Evolutionary conservation across 2,797 vertebrate species (phyloP), one percentile per base, ranked within the genome.

Genomic region (Pelodytes ibericus): DNA sequence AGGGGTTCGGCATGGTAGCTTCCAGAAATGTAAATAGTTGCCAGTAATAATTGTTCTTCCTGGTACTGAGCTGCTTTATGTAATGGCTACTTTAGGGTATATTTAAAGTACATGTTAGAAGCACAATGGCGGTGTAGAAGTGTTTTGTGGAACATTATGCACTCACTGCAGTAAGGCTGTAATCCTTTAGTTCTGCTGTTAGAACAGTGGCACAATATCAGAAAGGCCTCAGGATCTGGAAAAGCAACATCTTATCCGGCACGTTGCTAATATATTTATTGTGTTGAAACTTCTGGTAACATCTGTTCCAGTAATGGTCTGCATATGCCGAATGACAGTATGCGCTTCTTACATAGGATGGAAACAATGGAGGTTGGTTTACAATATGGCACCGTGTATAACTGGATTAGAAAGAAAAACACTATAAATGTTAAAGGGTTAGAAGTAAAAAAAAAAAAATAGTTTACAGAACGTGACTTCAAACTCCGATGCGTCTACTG

Each of bases 191-290:
- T n/a, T 77, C 31, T 49, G 51, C 33, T 44, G 15, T 58, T 26
- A 51, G 27, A 65, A 44, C 29, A 33, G 29, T 72, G 39, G 20
- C 39, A 67, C 18, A 11, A 58, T 49, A 20, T 77, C 69, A 65
- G 27, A 49, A 60, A 65, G 65, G 27, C 69, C 59, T 51, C 44
- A 16, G 36, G 53, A 77, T 60, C 36, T 77, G 27, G 51, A 62
- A 75, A 74, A 66, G 44, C 47, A 70, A 71, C 75, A 71, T 64
- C 66, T 72, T 77, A 65, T 66, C 33, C 61, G 26, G 49, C 51
- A 29, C 59, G 49, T 51, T 53, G 62, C 9, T 66, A 66, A 77
- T 53, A 61, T 51, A 53, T 60, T 49, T 60, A 51, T 78, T 77
- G 61, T 59, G 56, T 70, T 56, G n/a, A 58, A 56, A 70, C 39